Conservation (phyloP, 2,888 invertebrate genomes). For the Octonoba sinensis region DNA sequence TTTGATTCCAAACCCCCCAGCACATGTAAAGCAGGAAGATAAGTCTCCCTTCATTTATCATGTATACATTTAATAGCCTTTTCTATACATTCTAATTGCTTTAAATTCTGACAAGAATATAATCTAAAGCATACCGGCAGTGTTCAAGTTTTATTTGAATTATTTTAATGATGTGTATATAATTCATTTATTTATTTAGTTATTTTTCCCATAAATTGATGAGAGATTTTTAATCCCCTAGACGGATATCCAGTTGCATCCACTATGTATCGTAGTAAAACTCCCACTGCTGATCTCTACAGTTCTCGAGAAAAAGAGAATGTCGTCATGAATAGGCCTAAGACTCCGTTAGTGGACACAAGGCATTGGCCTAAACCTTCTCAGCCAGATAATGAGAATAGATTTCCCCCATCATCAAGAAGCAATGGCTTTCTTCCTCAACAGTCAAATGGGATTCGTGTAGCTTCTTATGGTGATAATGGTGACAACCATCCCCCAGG, state of each 20-base stretch:
- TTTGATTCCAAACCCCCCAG: too few species aligned
- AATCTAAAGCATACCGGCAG: too few species aligned
- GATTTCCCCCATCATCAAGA: not conserved
- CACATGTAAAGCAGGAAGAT: too few species aligned
- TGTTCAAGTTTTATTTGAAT: too few species aligned
- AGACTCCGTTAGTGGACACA: slow-evolving; percentile 83
- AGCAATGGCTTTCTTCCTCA: slow-evolving; percentile 20
- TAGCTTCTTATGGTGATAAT: slow-evolving; percentile 17
- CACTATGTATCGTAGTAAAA: slow-evolving; percentile 80
- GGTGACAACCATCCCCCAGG: slow-evolving; percentile 37
- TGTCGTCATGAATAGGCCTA: slow-evolving; percentile 79
- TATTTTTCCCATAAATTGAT: too few species aligned
- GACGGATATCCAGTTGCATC: slow-evolving; percentile 35
- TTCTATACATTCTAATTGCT: too few species aligned
- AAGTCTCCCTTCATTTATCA: too few species aligned
- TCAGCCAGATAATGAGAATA: slow-evolving; percentile 26
- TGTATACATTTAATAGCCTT: too few species aligned
- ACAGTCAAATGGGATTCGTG: slow-evolving; percentile 13
- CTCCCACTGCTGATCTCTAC: slow-evolving; percentile 91
- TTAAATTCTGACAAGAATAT: too few species aligned
- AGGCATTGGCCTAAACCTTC: slow-evolving; percentile 72
- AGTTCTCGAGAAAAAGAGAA: slow-evolving; percentile 79
- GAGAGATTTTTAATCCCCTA: slow-evolving; percentile 3
- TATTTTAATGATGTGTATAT: too few species aligned
- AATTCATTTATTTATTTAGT: too few species aligned